These are phyloP conservation scores for Rhagium mordax DNA, from an alignment of 2,888 invertebrate genomes.

Conservation along the genomic window DNA sequence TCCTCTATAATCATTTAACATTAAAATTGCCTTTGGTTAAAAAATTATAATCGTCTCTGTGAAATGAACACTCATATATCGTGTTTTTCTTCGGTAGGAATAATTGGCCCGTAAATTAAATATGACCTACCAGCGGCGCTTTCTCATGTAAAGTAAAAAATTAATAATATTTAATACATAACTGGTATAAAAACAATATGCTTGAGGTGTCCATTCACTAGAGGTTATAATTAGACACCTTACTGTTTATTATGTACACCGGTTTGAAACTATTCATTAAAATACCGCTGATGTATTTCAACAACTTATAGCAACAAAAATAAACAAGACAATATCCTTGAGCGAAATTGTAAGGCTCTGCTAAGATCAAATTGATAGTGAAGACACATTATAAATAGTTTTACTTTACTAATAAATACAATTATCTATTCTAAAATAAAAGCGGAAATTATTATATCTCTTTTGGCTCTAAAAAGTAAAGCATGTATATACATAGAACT, in stretches of 20 bases:
- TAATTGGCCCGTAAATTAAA: neutral
- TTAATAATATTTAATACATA: conserved; percentile 16
- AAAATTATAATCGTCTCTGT: neutral
- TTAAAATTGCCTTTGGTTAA: neutral
- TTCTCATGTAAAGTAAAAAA: neutral
- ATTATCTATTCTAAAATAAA: too few relatives aligned
- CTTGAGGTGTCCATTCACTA: neutral
- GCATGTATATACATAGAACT: too few relatives aligned
- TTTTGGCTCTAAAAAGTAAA: too few relatives aligned
- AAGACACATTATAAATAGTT: neutral
- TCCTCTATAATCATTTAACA: neutral
- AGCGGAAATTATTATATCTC: too few relatives aligned
- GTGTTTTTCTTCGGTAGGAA: neutral
- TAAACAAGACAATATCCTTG: conserved; percentile 10
- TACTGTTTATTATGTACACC: neutral
- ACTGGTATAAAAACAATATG: conserved; percentile 13
- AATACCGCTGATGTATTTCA: conserved; percentile 18
- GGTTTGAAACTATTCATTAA: conserved; percentile 13
- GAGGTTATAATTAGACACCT: conserved; percentile 18
- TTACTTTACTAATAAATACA: too few relatives aligned
- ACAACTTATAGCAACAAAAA: conserved; percentile 19
- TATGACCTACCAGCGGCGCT: neutral
- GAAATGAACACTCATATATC: neutral
- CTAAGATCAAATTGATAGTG: neutral
- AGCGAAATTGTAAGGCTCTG: neutral